Evolutionary conservation across 2,797 vertebrate genomes (phyloP), one percentile per base, ranked within the genome.

Genomic region (Sternarchorhynchus goeldii): DNA sequence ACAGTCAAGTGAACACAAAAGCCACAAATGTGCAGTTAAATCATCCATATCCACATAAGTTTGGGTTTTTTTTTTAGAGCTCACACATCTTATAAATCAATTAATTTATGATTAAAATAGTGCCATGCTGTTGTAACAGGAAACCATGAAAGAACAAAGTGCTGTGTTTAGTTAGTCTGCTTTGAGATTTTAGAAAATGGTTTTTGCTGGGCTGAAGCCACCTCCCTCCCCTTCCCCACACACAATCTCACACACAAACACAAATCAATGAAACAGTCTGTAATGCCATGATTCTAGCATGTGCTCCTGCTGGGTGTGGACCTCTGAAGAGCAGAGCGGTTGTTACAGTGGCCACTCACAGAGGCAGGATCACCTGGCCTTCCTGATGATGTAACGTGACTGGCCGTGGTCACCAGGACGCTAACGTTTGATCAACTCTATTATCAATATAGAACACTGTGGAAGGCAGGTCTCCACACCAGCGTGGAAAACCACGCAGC

Each of bases 321-420:
- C 80, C 78, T 81, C 86, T 86, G 88, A 80, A 90, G 60, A 83
- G 81, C 82, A 34, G 74, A 82, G 85, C 81, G 79, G 58, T 55
- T 68, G 73, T 69, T 76, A 65, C 25, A 25, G 25, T 77, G 67
- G 77, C 70, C 41, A 59, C 82, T 65, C 79, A 91, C 88, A 90
- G 90, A 86, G 82, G 81, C 69, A 86, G 79, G 74, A 36, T 29
- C 81, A 76, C 76, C 25, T 74, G 81, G 85, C 86, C 77, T 59
- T 77, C 85, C 71, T 84, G 83, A 85, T 83, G 88, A 85, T 31
- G 0, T 29, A 72, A 69, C 86, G 71, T 73, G 77, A 56, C 25
- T 68, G 73, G 29, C 64, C 45, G 77, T 78, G 17, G 45, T 81
- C 72, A 73, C 66, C 25, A 75, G 69, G 45, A 39, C 62, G 29